A percentile compares a stretch with the other conserved stretches of the same genome.
These are phyloP conservation scores for Lerema accius DNA, from an alignment of 1,140 invertebrate species.

Conservation along the genomic window DNA sequence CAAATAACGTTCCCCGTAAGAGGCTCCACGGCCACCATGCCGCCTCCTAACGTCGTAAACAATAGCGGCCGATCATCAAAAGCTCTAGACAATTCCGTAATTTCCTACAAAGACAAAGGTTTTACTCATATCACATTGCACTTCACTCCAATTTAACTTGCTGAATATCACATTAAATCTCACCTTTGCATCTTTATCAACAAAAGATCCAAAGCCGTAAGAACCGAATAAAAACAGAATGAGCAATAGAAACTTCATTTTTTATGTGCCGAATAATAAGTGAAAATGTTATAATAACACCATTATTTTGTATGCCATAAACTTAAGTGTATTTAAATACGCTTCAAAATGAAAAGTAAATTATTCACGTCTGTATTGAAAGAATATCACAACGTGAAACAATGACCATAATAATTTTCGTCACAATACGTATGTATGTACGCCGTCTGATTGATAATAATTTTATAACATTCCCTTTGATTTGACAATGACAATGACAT, in stretches of 20 bases:
- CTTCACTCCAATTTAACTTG: conserved; percentile 39
- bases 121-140: conserved; percentile 48
- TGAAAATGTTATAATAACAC: conserved; percentile 34
- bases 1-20: conserved; percentile 92
- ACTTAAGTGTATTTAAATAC: neutral
- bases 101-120: conserved; percentile 75
- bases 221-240: conserved; percentile 57
- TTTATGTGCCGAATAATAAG: conserved; percentile 29
- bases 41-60: conserved; percentile 95
- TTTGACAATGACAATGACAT: too few relatives aligned
- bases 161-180: conserved; percentile 46
- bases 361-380: neutral
- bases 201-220: conserved; percentile 54
- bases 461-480: too few relatives aligned
- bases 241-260: conserved; percentile 59
- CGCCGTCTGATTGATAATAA: too few relatives aligned
- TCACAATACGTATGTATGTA: neutral
- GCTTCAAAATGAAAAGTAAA: neutral
- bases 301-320: conserved; percentile 41
- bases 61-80: conserved; percentile 89
- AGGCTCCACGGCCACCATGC: conserved; percentile 92
- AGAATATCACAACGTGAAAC: neutral
- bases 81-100: conserved; percentile 87
- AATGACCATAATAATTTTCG: neutral
- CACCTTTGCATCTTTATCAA: conserved; percentile 68